phyloP scores from a whole-genome alignment of 2,888 invertebrate genomes.

The Acanthosepion pharaonis region DNA sequence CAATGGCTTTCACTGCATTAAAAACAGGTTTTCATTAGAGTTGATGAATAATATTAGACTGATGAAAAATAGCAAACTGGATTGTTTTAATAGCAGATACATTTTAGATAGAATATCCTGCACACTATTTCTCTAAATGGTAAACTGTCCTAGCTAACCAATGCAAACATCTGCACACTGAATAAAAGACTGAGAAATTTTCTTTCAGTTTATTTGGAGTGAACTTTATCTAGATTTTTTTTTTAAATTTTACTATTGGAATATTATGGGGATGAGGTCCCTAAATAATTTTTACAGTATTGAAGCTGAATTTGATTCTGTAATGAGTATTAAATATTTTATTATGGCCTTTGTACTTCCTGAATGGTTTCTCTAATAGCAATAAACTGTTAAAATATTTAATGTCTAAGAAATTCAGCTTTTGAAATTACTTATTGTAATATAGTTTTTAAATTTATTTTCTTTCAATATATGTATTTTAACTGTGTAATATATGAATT shows the following conservation, averaged over 20 bases:
- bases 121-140: conserved; percentile 24
- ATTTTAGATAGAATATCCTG: background rate
- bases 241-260: background rate
- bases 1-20: background rate
- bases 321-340: background rate
- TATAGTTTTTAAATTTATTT: too few relatives aligned
- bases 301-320: background rate
- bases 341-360: background rate
- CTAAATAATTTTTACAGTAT: background rate
- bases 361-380: background rate
- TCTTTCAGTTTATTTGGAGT: too few relatives aligned
- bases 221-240: too few relatives aligned
- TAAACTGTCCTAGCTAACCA: background rate
- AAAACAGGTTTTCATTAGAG: background rate
- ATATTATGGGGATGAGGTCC: background rate
- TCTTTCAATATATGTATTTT: background rate
- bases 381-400: too few relatives aligned
- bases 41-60: too few relatives aligned
- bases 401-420: too few relatives aligned
- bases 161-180: background rate
- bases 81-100: background rate
- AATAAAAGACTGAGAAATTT: background rate
- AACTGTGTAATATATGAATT: background rate
- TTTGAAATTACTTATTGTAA: too few relatives aligned
- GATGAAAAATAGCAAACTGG: background rate